Percentiles rank a stretch among this genome's conserved stretches.
These are phyloP conservation scores for Nipponacmea schrenckii DNA, from an alignment of 2,888 invertebrate species.

Conservation along the genomic window DNA sequence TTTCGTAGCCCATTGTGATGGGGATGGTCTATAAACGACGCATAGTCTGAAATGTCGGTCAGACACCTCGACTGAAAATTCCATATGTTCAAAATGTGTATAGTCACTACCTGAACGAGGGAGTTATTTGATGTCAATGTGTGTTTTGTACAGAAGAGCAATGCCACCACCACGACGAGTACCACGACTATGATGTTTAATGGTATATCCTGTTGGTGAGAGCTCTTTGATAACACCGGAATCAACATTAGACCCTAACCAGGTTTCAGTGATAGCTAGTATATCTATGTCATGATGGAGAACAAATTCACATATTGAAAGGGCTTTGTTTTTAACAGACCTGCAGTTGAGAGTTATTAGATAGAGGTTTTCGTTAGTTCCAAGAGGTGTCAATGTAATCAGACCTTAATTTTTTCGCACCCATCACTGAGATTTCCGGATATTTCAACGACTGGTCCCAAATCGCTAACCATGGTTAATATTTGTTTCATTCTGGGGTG, in stretches of 20 bases:
- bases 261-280: conserved; percentile 18
- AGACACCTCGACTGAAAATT: conserved; percentile 2
- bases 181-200: conserved; percentile 6
- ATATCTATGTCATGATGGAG: conserved; percentile 11
- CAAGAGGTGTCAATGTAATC: no score
- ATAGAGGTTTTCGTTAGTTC: no score
- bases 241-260: conserved; percentile 20
- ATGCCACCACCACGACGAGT: conserved; percentile 14
- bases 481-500: no score
- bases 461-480: neutral
- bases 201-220: conserved; percentile 11
- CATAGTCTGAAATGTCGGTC: conserved; percentile 2
- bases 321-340: conserved; percentile 18
- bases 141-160: neutral
- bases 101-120: no score
- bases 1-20: conserved; percentile 11
- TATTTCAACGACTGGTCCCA: no score
- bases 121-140: no score
- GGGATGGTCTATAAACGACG: conserved; percentile 17
- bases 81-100: conserved; percentile 13
- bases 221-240: conserved; percentile 6
- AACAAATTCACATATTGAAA: conserved; percentile 15
- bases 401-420: no score
- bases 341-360: conserved; percentile 1
- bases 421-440: no score